Percentiles rank a stretch among this genome's conserved stretches.
These are phyloP conservation scores for Ageneiosus marmoratus DNA, from an alignment of 2,113 vertebrate species.

Conservation along the genomic window DNA sequence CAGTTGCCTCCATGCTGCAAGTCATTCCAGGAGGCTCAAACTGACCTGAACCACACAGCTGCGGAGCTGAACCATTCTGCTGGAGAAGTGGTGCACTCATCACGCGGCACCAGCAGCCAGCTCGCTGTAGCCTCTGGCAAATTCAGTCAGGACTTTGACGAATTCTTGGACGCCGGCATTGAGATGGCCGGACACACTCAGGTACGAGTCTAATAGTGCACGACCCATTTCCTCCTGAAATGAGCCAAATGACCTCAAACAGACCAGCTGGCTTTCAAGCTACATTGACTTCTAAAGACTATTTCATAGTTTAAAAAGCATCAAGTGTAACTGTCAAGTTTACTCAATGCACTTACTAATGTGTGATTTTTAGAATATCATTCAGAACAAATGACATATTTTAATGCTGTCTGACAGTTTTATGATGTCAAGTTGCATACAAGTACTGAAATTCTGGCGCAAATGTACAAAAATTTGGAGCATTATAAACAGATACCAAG, in stretches of 20 bases:
- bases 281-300: neutral
- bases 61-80: conserved; percentile 97
- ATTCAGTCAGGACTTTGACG: conserved; percentile 97
- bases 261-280: conserved; percentile 2
- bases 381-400: neutral
- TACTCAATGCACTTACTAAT: neutral
- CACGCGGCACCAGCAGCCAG: conserved; percentile 89
- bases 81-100: conserved; percentile 95
- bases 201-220: conserved; percentile 67
- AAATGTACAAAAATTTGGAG: neutral
- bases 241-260: neutral
- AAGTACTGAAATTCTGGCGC: neutral
- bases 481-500: neutral
- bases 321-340: neutral
- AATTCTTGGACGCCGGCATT: conserved; percentile 96
- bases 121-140: conserved; percentile 93
- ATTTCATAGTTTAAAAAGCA: conserved; percentile 13
- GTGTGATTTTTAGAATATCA: neutral
- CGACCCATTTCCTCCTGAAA: neutral
- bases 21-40: conserved; percentile 97
- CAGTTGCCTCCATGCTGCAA: conserved; percentile 92
- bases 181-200: conserved; percentile 99
- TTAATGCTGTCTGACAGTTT: neutral
- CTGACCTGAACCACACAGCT: conserved; percentile 94
- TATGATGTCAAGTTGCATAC: neutral